These are phyloP conservation scores for Acrocephalus arundinaceus DNA, from an alignment of 2,113 vertebrate genomes.

Conservation along the genomic window DNA sequence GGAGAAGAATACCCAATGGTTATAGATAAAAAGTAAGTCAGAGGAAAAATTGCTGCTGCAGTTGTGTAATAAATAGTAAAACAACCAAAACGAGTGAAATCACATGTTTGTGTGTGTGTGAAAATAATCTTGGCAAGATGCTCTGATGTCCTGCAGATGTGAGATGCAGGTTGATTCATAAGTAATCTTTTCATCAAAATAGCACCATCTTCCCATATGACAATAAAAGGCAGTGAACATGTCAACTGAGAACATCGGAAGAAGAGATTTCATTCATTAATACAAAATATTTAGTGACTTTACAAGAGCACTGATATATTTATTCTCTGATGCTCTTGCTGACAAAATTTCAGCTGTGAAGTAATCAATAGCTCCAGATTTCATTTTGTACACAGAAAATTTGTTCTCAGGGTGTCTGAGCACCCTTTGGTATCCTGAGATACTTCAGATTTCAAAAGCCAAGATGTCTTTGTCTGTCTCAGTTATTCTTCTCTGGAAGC, in stretches of 20 bases:
- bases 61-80: slow-evolving; percentile 33
- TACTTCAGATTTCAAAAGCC: background rate
- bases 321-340: background rate
- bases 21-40: background rate
- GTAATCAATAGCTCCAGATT: background rate
- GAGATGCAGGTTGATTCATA: slow-evolving; percentile 46
- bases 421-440: background rate
- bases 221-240: background rate
- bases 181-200: slow-evolving; percentile 47
- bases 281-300: background rate
- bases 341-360: background rate
- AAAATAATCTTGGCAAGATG: background rate
- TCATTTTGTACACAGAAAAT: background rate
- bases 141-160: background rate
- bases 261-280: background rate
- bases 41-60: background rate
- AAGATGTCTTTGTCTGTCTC: background rate
- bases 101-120: background rate
- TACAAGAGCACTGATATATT: background rate
- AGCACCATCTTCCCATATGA: background rate
- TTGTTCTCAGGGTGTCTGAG: background rate
- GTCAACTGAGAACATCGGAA: slow-evolving; percentile 14
- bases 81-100: slow-evolving; percentile 26
- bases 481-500: background rate
- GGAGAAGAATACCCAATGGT: background rate